These are phyloP conservation scores for Nasonia vitripennis DNA, from an alignment of 1,140 invertebrate genomes.

Conservation along the genomic window DNA sequence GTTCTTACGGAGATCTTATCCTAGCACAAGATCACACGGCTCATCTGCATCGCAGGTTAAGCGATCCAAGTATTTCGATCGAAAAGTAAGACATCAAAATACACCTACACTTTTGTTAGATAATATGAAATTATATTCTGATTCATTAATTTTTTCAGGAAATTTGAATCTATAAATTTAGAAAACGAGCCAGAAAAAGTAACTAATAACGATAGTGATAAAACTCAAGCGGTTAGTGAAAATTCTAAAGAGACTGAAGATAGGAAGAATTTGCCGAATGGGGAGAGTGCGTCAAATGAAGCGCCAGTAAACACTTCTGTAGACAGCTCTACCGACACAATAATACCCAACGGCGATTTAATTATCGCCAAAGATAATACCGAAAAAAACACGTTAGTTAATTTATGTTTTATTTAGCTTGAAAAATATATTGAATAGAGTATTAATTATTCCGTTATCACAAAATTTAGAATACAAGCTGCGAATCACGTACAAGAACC, in stretches of 20 bases:
- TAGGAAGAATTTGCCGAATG: slow-evolving; percentile 58
- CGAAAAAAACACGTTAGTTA: slow-evolving; percentile 67
- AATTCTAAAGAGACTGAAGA: slow-evolving; percentile 57
- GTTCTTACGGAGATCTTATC: slow-evolving; percentile 87
- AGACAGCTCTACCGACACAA: slow-evolving; percentile 74
- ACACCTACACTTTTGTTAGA: not conserved
- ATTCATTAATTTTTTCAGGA: slow-evolving; percentile 60
- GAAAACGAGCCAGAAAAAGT: slow-evolving; percentile 64
- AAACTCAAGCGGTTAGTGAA: slow-evolving; percentile 50
- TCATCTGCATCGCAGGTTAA: slow-evolving; percentile 81
- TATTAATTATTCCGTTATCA: not conserved
- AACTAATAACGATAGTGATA: slow-evolving; percentile 60
- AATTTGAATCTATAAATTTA: slow-evolving; percentile 70
- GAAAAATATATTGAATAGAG: not conserved
- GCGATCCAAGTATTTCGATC: slow-evolving; percentile 87
- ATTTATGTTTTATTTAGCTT: not conserved
- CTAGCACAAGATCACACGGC: slow-evolving; percentile 79
- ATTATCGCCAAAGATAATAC: slow-evolving; percentile 51
- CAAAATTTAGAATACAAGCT: slow-evolving; percentile 24
- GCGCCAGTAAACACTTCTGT: slow-evolving; percentile 70
- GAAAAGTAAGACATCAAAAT: slow-evolving; percentile 72
- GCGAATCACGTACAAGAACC: slow-evolving; percentile 60
- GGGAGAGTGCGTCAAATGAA: slow-evolving; percentile 64
- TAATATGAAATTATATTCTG: not conserved
- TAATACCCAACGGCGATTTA: slow-evolving; percentile 71